These are phyloP conservation scores for Poeciliopsis paucimaculata DNA, from an alignment of 2,797 vertebrate species.

Conservation along the genomic window DNA sequence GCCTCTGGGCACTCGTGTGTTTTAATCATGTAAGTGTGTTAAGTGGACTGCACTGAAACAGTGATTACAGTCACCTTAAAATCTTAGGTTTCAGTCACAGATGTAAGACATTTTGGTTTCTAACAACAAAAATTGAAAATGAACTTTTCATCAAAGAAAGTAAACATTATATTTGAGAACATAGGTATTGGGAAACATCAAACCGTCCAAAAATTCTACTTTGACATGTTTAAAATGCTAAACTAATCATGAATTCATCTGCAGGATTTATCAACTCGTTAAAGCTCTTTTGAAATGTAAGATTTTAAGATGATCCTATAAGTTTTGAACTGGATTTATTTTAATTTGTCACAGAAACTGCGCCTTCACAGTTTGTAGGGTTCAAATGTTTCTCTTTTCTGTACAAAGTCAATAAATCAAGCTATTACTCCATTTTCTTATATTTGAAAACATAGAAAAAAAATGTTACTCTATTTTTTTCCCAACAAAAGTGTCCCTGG, in stretches of 20 bases:
- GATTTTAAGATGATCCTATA: background rate
- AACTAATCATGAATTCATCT: background rate
- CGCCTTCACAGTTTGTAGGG: background rate
- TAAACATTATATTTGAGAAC: background rate
- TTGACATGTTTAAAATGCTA: background rate
- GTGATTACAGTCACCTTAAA: background rate
- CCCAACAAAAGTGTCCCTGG: background rate
- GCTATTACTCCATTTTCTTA: background rate
- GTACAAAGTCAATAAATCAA: background rate
- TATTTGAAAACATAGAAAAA: too few relatives aligned
- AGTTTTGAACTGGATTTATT: background rate
- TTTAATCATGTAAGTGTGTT: background rate
- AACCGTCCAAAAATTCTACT: background rate
- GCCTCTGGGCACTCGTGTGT: background rate
- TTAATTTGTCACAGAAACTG: background rate
- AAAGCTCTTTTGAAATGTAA: background rate
- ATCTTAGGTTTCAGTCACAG: background rate
- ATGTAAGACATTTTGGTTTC: background rate
- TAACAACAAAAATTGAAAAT: background rate
- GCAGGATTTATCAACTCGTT: background rate
- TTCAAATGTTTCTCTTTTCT: background rate
- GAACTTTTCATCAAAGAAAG: background rate
- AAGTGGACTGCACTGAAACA: background rate
- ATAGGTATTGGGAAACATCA: background rate
- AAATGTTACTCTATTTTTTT: background rate